These are phyloP conservation scores for Alca torda DNA, from an alignment of 2,797 vertebrate species.

Conservation along the genomic window DNA sequence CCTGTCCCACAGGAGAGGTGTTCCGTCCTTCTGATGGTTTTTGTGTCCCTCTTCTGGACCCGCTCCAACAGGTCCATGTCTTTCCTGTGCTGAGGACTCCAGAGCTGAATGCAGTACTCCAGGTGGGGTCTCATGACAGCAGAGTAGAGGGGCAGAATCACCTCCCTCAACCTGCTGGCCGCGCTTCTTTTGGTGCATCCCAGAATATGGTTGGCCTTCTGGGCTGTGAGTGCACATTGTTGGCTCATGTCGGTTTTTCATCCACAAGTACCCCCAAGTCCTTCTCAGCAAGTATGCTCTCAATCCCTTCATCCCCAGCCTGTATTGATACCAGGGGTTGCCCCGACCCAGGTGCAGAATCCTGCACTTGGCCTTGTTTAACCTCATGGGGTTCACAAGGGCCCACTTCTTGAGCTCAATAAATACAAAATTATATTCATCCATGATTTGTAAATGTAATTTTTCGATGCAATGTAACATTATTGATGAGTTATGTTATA, in stretches of 20 bases:
- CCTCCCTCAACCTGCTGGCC: neutral
- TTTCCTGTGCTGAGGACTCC: neutral
- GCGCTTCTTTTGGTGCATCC: neutral
- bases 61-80: neutral
- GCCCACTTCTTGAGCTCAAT: neutral
- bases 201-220: neutral
- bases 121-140: rapidly evolving
- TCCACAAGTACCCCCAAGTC: too few species aligned
- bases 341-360: neutral
- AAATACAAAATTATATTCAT: neutral
- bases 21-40: neutral
- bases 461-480: neutral
- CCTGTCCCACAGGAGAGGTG: neutral
- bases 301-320: neutral
- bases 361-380: neutral
- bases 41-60: neutral
- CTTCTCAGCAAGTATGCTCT: neutral
- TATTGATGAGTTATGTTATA: neutral
- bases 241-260: neutral
- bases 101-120: neutral
- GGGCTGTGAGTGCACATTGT: neutral
- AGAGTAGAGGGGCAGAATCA: neutral
- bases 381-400: neutral
- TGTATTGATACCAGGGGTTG: neutral
- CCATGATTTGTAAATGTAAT: neutral